Conservation (phyloP, 2,888 invertebrate genomes). For the Synergus laeviventris region DNA sequence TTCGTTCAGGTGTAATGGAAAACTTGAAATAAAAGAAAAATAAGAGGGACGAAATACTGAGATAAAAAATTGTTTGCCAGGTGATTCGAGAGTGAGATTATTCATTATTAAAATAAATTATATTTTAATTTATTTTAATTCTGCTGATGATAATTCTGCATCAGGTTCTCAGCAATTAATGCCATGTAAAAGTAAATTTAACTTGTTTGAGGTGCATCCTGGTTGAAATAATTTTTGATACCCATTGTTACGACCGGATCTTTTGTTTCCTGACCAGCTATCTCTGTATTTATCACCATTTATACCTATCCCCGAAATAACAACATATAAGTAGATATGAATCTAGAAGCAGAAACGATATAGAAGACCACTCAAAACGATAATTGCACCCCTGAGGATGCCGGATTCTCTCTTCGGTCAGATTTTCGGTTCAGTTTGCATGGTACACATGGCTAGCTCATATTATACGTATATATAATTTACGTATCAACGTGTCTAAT, state of each 20-base stretch:
- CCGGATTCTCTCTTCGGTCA: background rate
- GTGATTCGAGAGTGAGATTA: background rate
- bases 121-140: too few relatives aligned
- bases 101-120: too few relatives aligned
- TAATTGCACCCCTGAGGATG: background rate
- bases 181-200: background rate
- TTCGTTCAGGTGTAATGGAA: background rate
- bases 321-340: background rate
- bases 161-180: background rate
- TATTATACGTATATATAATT: background rate
- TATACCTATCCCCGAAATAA: background rate
- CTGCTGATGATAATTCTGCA: background rate
- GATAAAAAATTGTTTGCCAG: background rate
- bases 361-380: background rate
- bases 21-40: background rate
- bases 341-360: background rate
- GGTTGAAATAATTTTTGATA: constrained; percentile 3
- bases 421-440: background rate
- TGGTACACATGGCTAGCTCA: constrained; percentile 1
- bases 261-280: constrained; percentile 2
- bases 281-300: background rate
- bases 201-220: background rate
- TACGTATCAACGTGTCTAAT: background rate
- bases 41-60: background rate
- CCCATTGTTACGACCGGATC: background rate